A percentile compares a stretch with the other conserved stretches of the same genome.
phyloP scores from a whole-genome alignment of 2,113 vertebrate species.

The Pelodiscus sinensis region DNA sequence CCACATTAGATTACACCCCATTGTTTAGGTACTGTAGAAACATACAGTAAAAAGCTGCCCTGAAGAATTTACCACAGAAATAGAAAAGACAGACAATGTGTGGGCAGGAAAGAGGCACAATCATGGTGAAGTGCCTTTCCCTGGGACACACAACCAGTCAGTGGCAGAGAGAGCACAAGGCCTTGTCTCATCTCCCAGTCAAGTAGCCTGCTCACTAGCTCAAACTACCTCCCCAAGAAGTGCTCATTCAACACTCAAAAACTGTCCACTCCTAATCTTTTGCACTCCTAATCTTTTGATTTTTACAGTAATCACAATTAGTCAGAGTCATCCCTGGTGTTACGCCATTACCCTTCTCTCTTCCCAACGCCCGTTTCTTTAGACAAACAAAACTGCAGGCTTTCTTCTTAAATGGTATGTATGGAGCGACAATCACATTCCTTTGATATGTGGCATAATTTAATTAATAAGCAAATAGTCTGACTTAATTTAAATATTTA shows the following conservation, averaged over 20 bases:
- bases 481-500: not conserved
- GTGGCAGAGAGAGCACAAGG: not conserved
- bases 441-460: not conserved
- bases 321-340: not conserved
- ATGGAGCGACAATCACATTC: not conserved
- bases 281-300: too few relatives aligned
- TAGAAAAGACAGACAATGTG: not conserved
- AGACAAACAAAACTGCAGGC: not conserved
- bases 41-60: not conserved
- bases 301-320: not conserved
- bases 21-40: not conserved
- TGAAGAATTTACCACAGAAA: not conserved
- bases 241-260: not conserved
- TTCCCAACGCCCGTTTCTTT: not conserved
- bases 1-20: not conserved
- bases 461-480: not conserved
- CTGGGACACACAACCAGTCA: not conserved
- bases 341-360: not conserved
- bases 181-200: not conserved
- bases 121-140: not conserved
- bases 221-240: not conserved
- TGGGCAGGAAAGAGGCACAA: not conserved
- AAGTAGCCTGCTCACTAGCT: not conserved
- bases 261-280: not conserved
- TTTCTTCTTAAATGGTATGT: not conserved